phyloP scores from a whole-genome alignment of 1,140 invertebrate species.

The Zaprionus kolodkinae region DNA sequence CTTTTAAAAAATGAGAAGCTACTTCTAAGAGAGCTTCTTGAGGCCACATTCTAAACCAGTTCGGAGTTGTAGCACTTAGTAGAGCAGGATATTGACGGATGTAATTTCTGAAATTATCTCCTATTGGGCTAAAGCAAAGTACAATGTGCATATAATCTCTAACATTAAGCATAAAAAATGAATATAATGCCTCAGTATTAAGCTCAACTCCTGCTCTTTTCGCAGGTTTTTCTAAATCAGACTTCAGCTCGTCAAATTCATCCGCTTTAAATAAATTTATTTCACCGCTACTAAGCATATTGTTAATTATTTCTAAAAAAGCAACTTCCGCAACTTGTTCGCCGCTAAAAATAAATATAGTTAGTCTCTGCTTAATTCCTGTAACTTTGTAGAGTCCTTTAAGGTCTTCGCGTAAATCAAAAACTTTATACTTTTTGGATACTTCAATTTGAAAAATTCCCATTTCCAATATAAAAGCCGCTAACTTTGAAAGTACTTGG shows the following conservation, averaged over 20 bases:
- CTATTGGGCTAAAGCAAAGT: conserved; percentile 94
- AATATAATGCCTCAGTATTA: conserved; percentile 88
- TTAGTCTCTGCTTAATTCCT: conserved; percentile 90
- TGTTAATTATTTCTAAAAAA: conserved; percentile 95
- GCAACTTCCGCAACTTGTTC: conserved; percentile 92
- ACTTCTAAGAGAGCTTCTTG: conserved; percentile 93
- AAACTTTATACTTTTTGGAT: conserved; percentile 89
- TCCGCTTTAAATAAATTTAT: conserved; percentile 93
- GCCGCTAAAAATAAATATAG: conserved; percentile 93
- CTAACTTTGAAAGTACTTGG: conserved; percentile 90
- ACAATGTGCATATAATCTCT: conserved; percentile 91
- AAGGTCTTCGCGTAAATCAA: conserved; percentile 93
- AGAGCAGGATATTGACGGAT: conserved; percentile 93
- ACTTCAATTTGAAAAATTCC: conserved; percentile 91
- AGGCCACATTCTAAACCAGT: conserved; percentile 95
- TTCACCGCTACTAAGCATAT: conserved; percentile 93
- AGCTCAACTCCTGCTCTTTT: conserved; percentile 88
- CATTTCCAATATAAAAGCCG: conserved; percentile 92
- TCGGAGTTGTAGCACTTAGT: conserved; percentile 93
- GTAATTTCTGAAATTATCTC: conserved; percentile 90
- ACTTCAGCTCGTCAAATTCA: conserved; percentile 94
- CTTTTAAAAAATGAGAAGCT: conserved; percentile 88
- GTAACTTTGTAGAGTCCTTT: conserved; percentile 90
- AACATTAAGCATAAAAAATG: conserved; percentile 91
- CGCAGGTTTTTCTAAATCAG: conserved; percentile 87